Percentiles rank a stretch among this genome's conserved stretches.
phyloP scores from a whole-genome alignment of 2,888 invertebrate species.

The Apeira syringaria region DNA sequence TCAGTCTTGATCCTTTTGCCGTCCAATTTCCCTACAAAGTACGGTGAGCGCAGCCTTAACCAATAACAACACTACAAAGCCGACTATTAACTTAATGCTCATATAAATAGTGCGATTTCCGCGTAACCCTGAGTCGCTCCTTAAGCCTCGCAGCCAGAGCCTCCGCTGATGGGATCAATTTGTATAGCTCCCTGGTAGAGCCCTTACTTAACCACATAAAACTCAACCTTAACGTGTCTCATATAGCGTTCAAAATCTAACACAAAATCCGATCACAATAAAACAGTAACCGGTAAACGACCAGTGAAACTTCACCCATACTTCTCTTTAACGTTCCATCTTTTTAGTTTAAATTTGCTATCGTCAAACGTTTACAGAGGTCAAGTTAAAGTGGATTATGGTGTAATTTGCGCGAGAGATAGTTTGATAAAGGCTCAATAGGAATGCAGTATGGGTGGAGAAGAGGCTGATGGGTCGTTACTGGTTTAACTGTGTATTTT shows the following conservation, averaged over 20 bases:
- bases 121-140: conserved; percentile 48
- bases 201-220: conserved; percentile 42
- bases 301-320: conserved; percentile 49
- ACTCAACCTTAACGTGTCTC: conserved; percentile 46
- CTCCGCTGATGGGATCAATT: conserved; percentile 63
- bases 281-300: conserved; percentile 54
- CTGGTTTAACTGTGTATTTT: neutral
- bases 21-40: conserved; percentile 20
- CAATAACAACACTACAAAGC: conserved; percentile 47
- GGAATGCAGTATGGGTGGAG: conserved; percentile 24
- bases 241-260: conserved; percentile 1
- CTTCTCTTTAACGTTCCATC: conserved; percentile 26
- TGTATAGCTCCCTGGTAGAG: conserved; percentile 63
- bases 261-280: conserved; percentile 49
- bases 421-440: conserved; percentile 49
- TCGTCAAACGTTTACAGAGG: conserved; percentile 23
- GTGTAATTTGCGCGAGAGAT: conserved; percentile 64
- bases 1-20: conserved; percentile 12
- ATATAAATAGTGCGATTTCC: conserved; percentile 63
- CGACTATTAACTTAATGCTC: conserved; percentile 54
- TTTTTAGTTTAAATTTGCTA: conserved; percentile 25
- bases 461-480: conserved; percentile 21
- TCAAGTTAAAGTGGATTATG: conserved; percentile 35
- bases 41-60: conserved; percentile 27
- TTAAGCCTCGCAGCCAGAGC: conserved; percentile 44